Base-by-base conservation (phyloP, 2,888 invertebrate genomes). In the Venustoraphidia nigricollis region DNA sequence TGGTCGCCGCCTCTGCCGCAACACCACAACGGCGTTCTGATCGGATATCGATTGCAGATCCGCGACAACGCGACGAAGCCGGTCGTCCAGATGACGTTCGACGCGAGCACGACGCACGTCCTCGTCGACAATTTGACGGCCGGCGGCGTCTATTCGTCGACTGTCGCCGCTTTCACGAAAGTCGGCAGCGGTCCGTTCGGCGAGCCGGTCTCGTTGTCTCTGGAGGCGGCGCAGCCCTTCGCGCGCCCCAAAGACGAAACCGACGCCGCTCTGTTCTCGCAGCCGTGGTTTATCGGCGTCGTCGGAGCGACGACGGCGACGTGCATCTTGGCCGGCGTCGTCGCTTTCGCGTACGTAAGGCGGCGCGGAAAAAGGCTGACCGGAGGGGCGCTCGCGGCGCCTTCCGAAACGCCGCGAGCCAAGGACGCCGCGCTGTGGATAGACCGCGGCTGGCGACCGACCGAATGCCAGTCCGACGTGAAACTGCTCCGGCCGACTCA, bases 151-250 rank as follows among this genome's bases (percentile, higher is more conserved):
- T 97, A 96, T 66, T 86, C 83, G 53, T 89, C 94, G 0, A 78
- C 88, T 50, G 83, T 96, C 9, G 90, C 93, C 9, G 94, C 94
- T 1, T 79, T 85, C 57, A 96, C 94, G 0, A 76, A 80, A 51
- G 79, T 81, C 3, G 97, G 97, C 1, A 76, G 82, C 47, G 96
- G 97, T 9, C 92, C 91, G 1, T 93, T 83, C 61, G 91, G 90
- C 47, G 75, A 75, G 51, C 81, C 88, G 4, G 82, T 85, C 44
- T 75, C 81, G 52, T 70, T 47, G 14, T 11, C 35, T 17, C 10
- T 36, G 14, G 47, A 47, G n/a, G 36, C 27, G 11, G 17, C 45
- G 9, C 36, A 34, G 6, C 42, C 47, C 8, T 38, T 43, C 36
- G 42, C 47, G 9, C 35, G 42, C 14, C 42, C 42, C 27, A 47